A percentile compares a stretch with the other conserved stretches of the same genome.
Evolutionary conservation across 2,113 vertebrate species (phyloP).

Genomic region (Zingel zingel): DNA sequence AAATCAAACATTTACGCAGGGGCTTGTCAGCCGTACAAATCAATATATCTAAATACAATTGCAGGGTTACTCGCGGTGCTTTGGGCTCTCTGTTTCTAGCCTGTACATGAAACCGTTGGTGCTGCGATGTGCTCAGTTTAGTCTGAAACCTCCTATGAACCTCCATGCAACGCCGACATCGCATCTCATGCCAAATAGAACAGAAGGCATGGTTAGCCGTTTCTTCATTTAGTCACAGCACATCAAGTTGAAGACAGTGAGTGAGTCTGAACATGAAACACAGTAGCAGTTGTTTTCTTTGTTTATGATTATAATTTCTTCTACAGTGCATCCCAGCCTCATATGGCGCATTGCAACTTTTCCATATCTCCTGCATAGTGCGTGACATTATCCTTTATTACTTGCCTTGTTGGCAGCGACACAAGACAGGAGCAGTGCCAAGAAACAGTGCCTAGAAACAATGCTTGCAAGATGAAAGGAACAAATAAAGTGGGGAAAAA

Average conservation of each 20-base stretch:
- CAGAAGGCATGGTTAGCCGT: slow-evolving; percentile 34
- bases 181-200: slow-evolving; percentile 24
- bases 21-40: slow-evolving; percentile 48
- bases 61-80: slow-evolving; percentile 7
- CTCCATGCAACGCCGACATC: not conserved
- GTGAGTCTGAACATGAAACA: slow-evolving; percentile 34
- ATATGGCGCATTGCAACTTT: slow-evolving; percentile 44
- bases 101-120: slow-evolving; percentile 1
- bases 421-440: slow-evolving; percentile 23
- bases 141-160: not conserved
- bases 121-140: slow-evolving; percentile 4
- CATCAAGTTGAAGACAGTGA: slow-evolving; percentile 37
- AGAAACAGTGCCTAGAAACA: slow-evolving; percentile 29
- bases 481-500: slow-evolving; percentile 23
- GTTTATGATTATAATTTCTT: slow-evolving; percentile 37
- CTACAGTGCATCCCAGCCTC: slow-evolving; percentile 24
- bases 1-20: slow-evolving; percentile 43
- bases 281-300: slow-evolving; percentile 35
- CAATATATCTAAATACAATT: slow-evolving; percentile 63
- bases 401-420: slow-evolving; percentile 41
- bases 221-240: slow-evolving; percentile 31
- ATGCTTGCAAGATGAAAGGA: slow-evolving; percentile 36
- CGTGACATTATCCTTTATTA: slow-evolving; percentile 50
- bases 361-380: slow-evolving; percentile 11
- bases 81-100: not conserved